Percentiles rank a stretch among this genome's conserved stretches.
Conservation (phyloP, 2,797 vertebrate species). For the Macropus fuliginosus region DNA sequence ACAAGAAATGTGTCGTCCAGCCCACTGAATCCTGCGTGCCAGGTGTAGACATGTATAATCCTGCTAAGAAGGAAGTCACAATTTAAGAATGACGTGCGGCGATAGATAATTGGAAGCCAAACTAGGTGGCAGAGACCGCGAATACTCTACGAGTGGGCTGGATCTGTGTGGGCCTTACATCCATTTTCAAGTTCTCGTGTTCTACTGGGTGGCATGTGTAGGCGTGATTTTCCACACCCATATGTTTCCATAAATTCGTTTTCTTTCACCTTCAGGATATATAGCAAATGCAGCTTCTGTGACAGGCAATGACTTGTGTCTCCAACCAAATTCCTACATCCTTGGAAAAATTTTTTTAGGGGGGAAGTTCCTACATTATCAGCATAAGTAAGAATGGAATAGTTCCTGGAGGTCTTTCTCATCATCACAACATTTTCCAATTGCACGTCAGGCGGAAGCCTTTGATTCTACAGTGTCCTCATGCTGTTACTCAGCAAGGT, state of each 20-base stretch:
- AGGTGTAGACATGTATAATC: background rate
- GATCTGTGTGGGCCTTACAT: background rate
- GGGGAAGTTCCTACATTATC: background rate
- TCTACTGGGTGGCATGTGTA: conserved; percentile 12
- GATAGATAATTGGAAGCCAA: conserved; percentile 27
- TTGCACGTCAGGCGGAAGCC: background rate
- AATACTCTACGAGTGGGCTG: conserved; percentile 15
- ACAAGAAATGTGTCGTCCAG: background rate
- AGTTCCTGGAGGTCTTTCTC: background rate
- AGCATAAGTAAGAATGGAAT: conserved; percentile 35
- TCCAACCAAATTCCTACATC: conserved; percentile 6
- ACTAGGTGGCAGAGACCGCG: background rate
- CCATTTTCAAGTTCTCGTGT: conserved; percentile 7
- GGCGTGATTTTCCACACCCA: conserved; percentile 23
- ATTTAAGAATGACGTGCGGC: background rate
- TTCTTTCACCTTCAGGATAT: conserved; percentile 34
- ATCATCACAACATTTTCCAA: conserved; percentile 12
- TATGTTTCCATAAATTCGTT: background rate
- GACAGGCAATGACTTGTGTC: conserved; percentile 5
- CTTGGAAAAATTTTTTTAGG: background rate
- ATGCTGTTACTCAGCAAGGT: background rate
- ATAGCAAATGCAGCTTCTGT: conserved; percentile 40
- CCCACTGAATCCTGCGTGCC: background rate
- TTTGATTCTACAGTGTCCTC: background rate
- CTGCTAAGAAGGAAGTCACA: background rate